Conservation (phyloP, 1,140 invertebrate genomes). For the Meloidogyne floridensis region DNA sequence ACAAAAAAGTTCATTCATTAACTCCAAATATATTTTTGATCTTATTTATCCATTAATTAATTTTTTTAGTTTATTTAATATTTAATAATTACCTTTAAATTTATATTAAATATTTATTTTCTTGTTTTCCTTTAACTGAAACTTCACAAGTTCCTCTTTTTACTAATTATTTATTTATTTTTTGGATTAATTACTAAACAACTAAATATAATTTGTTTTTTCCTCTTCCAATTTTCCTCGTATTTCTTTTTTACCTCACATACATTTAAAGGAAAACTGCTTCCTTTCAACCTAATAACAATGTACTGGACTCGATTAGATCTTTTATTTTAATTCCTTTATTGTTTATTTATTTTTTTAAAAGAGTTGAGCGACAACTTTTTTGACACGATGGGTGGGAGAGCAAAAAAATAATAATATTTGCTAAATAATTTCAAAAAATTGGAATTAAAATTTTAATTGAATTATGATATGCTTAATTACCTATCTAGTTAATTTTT, state of each 20-base stretch:
- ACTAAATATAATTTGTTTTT: background rate
- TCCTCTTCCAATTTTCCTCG: background rate
- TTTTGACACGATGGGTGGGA: background rate
- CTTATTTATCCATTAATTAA: too few relatives aligned
- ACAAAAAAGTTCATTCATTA: too few relatives aligned
- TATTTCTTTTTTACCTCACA: background rate
- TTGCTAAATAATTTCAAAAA: background rate
- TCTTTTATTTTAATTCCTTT: background rate
- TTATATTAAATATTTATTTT: too few relatives aligned
- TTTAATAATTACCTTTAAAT: too few relatives aligned
- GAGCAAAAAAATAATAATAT: background rate
- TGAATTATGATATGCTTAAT: background rate
- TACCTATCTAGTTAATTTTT: too few relatives aligned
- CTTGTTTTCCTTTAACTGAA: too few relatives aligned
- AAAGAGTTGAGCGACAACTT: background rate
- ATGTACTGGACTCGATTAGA: background rate
- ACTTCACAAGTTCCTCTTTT: too few relatives aligned
- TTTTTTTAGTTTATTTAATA: too few relatives aligned
- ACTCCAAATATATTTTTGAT: too few relatives aligned
- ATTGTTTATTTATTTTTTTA: background rate
- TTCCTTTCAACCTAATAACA: background rate
- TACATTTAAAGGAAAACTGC: background rate
- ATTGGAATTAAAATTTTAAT: background rate
- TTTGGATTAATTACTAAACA: background rate
- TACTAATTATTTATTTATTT: background rate